Percentiles rank a stretch among this genome's conserved stretches.
Evolutionary conservation across 2,888 invertebrate species (phyloP).

Genomic region (Euzophera pinguis): DNA sequence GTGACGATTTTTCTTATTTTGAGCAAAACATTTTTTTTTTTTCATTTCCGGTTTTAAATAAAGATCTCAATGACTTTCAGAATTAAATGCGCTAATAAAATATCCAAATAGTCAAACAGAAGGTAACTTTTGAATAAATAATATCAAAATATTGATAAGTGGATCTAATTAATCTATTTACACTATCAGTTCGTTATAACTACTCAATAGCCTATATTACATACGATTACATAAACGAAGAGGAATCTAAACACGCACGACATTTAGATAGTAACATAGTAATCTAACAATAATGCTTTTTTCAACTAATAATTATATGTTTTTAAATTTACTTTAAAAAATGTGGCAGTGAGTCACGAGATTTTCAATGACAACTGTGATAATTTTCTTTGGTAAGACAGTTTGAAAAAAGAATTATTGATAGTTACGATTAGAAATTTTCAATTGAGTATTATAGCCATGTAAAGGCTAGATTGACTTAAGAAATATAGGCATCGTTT

Average conservation of each 20-base stretch:
- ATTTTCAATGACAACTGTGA: not conserved
- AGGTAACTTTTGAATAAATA: not conserved
- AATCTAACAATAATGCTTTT: conserved; percentile 33
- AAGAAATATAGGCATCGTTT: conserved; percentile 15
- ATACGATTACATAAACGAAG: conserved; percentile 33
- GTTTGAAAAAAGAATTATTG: conserved; percentile 23
- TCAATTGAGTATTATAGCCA: conserved; percentile 28
- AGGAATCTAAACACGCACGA: conserved; percentile 53
- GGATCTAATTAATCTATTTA: conserved; percentile 30
- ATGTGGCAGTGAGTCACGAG: not conserved
- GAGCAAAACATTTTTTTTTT: too few relatives aligned
- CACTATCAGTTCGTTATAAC: conserved; percentile 48
- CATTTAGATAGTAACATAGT: conserved; percentile 44
- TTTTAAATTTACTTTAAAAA: not conserved
- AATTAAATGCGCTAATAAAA: too few relatives aligned
- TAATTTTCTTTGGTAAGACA: not conserved
- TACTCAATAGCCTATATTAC: conserved; percentile 35
- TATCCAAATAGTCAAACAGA: not conserved
- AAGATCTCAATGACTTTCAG: too few relatives aligned
- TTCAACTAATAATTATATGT: too few relatives aligned
- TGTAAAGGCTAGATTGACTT: conserved; percentile 27
- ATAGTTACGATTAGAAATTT: conserved; percentile 23
- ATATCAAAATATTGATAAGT: conserved; percentile 3
- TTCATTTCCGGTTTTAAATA: too few relatives aligned
- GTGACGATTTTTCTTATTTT: too few relatives aligned